Conservation (phyloP, 2,888 invertebrate genomes). For the Noctua comes region DNA sequence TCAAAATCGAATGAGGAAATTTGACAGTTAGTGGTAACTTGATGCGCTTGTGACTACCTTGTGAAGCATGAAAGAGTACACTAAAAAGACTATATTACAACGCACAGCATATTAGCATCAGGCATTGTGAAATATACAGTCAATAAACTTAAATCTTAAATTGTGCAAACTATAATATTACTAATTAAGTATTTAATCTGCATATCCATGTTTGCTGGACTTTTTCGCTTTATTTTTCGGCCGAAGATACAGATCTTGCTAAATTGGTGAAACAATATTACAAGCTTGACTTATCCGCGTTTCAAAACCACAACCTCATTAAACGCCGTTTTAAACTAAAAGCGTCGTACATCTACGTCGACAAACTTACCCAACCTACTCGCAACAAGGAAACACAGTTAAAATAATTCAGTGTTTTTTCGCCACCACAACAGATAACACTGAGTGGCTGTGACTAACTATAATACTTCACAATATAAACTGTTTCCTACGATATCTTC, state of each 20-base stretch:
- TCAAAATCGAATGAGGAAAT: too few species aligned
- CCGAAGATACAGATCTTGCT: background rate
- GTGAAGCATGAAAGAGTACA: background rate
- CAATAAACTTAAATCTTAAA: background rate
- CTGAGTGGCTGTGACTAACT: conserved; percentile 24
- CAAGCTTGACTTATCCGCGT: background rate
- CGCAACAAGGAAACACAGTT: conserved; percentile 2
- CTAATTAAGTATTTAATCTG: background rate
- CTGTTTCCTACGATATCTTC: background rate
- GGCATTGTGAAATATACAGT: background rate
- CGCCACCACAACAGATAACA: conserved; percentile 18
- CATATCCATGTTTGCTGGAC: background rate
- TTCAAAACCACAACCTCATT: conserved; percentile 7
- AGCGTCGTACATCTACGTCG: conserved; percentile 1
- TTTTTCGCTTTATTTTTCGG: background rate
- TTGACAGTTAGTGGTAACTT: too few species aligned
- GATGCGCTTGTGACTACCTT: too few species aligned
- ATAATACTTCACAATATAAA: conserved; percentile 3
- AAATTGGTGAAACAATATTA: background rate
- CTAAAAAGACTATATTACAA: background rate
- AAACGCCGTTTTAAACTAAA: conserved; percentile 6
- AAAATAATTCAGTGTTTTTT: conserved; percentile 23
- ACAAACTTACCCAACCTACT: conserved; percentile 11
- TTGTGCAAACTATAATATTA: background rate
- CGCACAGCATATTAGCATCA: too few species aligned